Evolutionary conservation across 2,888 invertebrate genomes (phyloP), one percentile per base, ranked within the genome.

Genomic region (Xiphydria camelus): DNA sequence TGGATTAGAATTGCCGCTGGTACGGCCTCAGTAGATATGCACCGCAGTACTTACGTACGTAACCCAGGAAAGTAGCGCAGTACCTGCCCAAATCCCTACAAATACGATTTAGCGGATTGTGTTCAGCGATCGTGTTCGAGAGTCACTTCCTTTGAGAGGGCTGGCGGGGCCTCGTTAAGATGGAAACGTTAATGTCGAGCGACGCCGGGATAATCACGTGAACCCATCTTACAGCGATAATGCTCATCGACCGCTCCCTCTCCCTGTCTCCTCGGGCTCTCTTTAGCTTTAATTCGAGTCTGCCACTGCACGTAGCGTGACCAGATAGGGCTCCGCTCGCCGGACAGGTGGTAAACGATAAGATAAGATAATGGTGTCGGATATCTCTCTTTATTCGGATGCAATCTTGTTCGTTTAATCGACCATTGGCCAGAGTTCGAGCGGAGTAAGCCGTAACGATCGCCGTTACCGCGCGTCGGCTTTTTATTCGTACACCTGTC

Each of bases 171-270:
- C 23, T 6, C 6, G 33, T 29, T 31, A 32, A 42, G 57, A 59
- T 59, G 53, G 44, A 59, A 59, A 59, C 53, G 51, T 60, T 60
- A 57, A 51, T 47, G 59, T 51, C 45, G 58, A 55, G 50, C 32
- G 55, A 51, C 47, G 39, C 22, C 41, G 35, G 23, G 21, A 18
- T 12, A 43, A 43, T 57, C 51, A 45, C 61, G 53, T 51, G 50
- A 61, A 49, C 20, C 50, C 57, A 57, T 53, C 55, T 49, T 37
- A 51, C 53, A 49, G 51, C 62, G 59, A 62, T 61, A 61, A 61
- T 59, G 41, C 50, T 31, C 39, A 50, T 31, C 45, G 51, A 52
- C 43, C 44, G 47, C 55, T 59, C 57, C 47, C 57, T 55, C 51
- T 51, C 56, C 62, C 49, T 61, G 57, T 55, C 59, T 59, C 55